phyloP scores from a whole-genome alignment of 2,888 invertebrate species.

The Cosmia pyralina region DNA sequence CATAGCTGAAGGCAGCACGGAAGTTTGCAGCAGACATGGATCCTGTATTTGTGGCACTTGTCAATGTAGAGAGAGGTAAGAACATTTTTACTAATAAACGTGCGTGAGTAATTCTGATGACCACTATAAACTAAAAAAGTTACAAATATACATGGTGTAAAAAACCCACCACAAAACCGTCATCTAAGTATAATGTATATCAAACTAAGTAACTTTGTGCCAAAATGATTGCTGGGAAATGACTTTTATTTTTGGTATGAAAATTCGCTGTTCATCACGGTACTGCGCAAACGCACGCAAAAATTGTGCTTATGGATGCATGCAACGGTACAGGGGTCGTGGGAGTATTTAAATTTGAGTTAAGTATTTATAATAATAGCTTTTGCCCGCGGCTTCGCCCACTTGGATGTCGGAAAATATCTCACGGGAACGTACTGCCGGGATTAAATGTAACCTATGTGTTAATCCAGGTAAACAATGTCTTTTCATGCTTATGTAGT shows the following conservation, averaged over 20 bases:
- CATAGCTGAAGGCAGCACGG: conserved; percentile 45
- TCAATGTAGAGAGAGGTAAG: conserved; percentile 84
- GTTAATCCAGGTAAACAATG: too few relatives aligned
- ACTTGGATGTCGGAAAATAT: too few relatives aligned
- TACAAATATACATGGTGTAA: background rate
- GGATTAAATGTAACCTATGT: too few relatives aligned
- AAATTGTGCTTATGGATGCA: background rate
- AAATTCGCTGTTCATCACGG: too few relatives aligned
- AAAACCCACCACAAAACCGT: background rate
- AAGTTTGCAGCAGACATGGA: conserved; percentile 84
- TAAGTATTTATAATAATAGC: too few relatives aligned
- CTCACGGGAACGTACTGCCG: too few relatives aligned
- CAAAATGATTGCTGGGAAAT: background rate
- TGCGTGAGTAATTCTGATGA: background rate
- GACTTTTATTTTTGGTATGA: background rate
- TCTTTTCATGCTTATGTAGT: too few relatives aligned
- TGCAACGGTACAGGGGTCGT: too few relatives aligned
- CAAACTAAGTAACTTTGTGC: background rate
- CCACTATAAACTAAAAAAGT: background rate
- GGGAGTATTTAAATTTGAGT: too few relatives aligned
- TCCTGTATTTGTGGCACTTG: conserved; percentile 91
- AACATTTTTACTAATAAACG: background rate
- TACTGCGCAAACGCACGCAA: background rate
- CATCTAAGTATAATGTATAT: too few relatives aligned
- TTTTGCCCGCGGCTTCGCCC: too few relatives aligned